phyloP scores from a whole-genome alignment of 2,113 vertebrate species.

The Cyprinodon variegatus region DNA sequence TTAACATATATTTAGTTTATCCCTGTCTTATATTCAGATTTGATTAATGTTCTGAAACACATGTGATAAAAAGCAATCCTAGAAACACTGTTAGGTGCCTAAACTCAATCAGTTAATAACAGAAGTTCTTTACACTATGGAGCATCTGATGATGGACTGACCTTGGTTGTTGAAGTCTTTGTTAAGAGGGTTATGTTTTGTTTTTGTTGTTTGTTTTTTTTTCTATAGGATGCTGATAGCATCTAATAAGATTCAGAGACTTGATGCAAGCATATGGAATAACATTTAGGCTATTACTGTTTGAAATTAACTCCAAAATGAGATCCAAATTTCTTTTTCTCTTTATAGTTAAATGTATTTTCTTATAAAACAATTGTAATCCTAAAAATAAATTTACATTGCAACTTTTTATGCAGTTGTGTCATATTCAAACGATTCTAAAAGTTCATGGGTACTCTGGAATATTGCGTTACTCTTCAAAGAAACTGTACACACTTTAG shows the following conservation, averaged over 20 bases:
- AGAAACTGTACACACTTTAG: background rate
- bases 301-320: slow-evolving; percentile 12
- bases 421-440: background rate
- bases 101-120: background rate
- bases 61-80: no score
- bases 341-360: background rate
- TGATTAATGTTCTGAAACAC: no score
- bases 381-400: background rate
- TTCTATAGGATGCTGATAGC: slow-evolving; percentile 46
- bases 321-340: background rate
- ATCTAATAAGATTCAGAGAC: slow-evolving; percentile 56
- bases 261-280: slow-evolving; percentile 35
- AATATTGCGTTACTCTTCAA: background rate
- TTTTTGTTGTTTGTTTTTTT: slow-evolving; percentile 13
- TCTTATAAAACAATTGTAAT: background rate
- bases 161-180: slow-evolving; percentile 40
- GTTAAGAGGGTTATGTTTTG: slow-evolving; percentile 31
- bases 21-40: no score
- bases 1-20: no score
- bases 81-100: background rate
- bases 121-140: slow-evolving; percentile 6
- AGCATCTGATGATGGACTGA: slow-evolving; percentile 45
- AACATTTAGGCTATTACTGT: slow-evolving; percentile 37
- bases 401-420: background rate
- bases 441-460: background rate